Percentiles rank a stretch among this genome's conserved stretches.
Conservation (phyloP, 1,140 invertebrate genomes). For the Drosophila orena region DNA sequence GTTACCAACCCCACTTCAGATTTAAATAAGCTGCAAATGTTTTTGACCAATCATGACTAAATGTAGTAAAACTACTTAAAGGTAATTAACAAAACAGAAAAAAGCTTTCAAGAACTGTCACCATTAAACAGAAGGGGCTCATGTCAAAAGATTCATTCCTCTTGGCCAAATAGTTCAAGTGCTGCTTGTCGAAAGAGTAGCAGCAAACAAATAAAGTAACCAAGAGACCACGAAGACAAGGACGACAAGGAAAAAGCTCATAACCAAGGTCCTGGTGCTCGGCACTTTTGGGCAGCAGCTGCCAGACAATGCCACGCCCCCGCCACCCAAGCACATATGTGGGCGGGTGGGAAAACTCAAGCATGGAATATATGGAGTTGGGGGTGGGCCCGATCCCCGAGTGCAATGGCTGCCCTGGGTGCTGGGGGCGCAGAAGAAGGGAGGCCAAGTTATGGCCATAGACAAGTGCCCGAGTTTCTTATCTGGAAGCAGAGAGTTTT, state of each 20-base stretch:
- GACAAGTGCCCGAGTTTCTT: conserved; percentile 43
- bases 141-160: conserved; percentile 13
- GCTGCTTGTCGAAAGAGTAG: conserved; percentile 28
- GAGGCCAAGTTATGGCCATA: conserved; percentile 34
- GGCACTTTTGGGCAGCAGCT: conserved; percentile 51
- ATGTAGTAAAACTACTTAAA: too few relatives aligned
- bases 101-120: background rate
- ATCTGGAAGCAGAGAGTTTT: conserved; percentile 11
- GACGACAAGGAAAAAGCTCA: conserved; percentile 64
- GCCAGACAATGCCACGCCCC: conserved; percentile 53
- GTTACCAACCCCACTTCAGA: too few relatives aligned
- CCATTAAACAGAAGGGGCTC: conserved; percentile 1
- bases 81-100: background rate
- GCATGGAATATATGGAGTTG: conserved; percentile 1
- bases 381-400: background rate
- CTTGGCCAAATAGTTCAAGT: conserved; percentile 34
- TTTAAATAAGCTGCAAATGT: too few relatives aligned
- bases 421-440: background rate
- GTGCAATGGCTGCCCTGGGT: conserved; percentile 12
- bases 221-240: conserved; percentile 44
- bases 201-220: conserved; percentile 39
- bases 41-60: background rate
- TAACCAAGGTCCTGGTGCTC: conserved; percentile 57
- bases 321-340: conserved; percentile 23
- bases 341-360: conserved; percentile 6